Evolutionary conservation across 2,888 invertebrate genomes (phyloP).

Genomic region (Ariolimax columbianus): DNA sequence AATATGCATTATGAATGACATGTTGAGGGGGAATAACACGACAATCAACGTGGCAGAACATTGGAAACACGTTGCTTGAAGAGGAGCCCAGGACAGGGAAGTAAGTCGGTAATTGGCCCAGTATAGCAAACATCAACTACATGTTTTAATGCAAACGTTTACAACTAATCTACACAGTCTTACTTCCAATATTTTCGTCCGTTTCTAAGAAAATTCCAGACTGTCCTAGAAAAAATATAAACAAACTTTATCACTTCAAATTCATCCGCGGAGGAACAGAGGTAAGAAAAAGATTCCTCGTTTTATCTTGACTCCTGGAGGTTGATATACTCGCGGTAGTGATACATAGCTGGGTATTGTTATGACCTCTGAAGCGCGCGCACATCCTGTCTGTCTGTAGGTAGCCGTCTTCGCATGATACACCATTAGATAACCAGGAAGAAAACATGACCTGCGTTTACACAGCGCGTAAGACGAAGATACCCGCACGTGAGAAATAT

Average conservation of each 20-base stretch:
- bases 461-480: background rate
- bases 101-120: too few species aligned
- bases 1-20: too few species aligned
- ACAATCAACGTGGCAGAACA: too few species aligned
- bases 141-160: too few species aligned
- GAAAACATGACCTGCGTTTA: background rate
- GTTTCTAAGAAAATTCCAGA: background rate
- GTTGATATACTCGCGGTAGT: background rate
- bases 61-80: too few species aligned
- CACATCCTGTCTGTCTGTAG: background rate
- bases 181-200: too few species aligned
- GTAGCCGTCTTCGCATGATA: background rate
- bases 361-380: slow-evolving; percentile 12
- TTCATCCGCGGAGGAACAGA: background rate
- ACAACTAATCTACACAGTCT: too few species aligned
- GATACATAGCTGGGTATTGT: slow-evolving; percentile 31
- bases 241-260: background rate
- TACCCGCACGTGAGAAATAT: background rate
- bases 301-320: background rate
- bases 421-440: slow-evolving; percentile 24
- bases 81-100: too few species aligned
- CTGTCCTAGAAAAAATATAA: background rate
- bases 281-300: background rate
- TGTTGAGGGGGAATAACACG: too few species aligned
- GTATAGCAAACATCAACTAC: too few species aligned